phyloP scores from a whole-genome alignment of 2,113 vertebrate species.

The Glaucidium brasilianum region DNA sequence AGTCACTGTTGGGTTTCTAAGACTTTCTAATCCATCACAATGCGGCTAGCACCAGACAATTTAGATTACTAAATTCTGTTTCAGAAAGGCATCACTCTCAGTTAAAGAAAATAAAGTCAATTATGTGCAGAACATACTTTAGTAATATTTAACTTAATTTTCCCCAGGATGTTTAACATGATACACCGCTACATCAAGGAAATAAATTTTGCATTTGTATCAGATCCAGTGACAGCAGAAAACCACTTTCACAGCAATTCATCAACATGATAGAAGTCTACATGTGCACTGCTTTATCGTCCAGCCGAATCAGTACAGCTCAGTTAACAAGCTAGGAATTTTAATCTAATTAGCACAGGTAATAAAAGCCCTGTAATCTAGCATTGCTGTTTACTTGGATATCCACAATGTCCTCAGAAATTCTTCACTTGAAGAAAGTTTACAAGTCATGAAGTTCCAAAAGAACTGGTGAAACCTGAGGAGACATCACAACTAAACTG shows the following conservation, averaged over 20 bases:
- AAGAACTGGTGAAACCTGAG: not conserved
- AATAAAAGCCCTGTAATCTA: not conserved
- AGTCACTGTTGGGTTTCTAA: not conserved
- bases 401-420: not conserved
- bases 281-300: not conserved
- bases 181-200: slow-evolving; percentile 8
- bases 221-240: slow-evolving; percentile 29
- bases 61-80: not conserved
- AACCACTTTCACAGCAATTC: slow-evolving; percentile 24
- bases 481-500: not conserved
- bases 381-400: not conserved
- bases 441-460: not conserved
- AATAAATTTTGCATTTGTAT: slow-evolving; percentile 45
- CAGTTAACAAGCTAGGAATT: not conserved
- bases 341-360: not conserved
- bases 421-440: not conserved
- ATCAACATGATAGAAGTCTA: not conserved
- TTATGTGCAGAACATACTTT: not conserved
- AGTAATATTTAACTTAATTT: slow-evolving; percentile 27
- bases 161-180: slow-evolving; percentile 3
- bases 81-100: not conserved
- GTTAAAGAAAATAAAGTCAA: not conserved
- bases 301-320: not conserved
- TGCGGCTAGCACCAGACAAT: not conserved
- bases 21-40: not conserved